Evolutionary conservation across 2,797 vertebrate species (phyloP), one percentile per base, ranked within the genome.

Genomic region (Dendrocincla fuliginosa): DNA sequence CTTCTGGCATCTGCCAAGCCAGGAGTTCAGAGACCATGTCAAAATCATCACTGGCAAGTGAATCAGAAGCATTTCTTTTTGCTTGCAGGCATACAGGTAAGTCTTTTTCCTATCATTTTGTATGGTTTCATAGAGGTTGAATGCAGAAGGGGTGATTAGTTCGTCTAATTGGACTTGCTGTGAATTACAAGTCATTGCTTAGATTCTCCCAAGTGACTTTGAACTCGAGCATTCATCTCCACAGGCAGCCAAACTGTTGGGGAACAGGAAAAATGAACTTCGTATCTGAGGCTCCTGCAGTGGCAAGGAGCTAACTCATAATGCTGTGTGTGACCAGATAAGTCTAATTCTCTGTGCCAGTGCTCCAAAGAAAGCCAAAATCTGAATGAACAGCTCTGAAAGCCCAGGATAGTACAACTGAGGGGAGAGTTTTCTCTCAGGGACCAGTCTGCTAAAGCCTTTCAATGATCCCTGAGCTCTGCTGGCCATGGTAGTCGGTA

Each of bases 351-450:
- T 68, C 32, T 69, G 18, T 41, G 42, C 20, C 32, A 30, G 49
- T 39, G 28, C 65, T 84, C 27, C 55, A 55, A 46, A 49, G 52
- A 56, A 39, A 82, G 23, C 30, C 33, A 27, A 79, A 93, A 52
- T 69, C 41, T 27, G 39, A 57, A 24, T 11, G 17, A 86, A n/a
- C 8, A 76, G 18, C 24, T 73, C 53, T 55, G 53, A 42, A 89
- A 61, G 30, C 28, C 39, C 30, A 33, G 25, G 37, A 24, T 0
- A 5, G 9, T 18, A 30, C 8, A 76, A 10, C 5, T 0, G 1
- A 50, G 11, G 27, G 37, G 14, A 53, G 17, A 41, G 28, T 30
- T 84, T 52, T 56, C 59, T 53, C 17, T 57, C 7, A 33, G 53
- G 12, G 11, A 53, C 8, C 30, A 70, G 10, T 35, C 6, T 79